phyloP scores from a whole-genome alignment of 2,888 invertebrate species.

The Strigamia maritima region DNA sequence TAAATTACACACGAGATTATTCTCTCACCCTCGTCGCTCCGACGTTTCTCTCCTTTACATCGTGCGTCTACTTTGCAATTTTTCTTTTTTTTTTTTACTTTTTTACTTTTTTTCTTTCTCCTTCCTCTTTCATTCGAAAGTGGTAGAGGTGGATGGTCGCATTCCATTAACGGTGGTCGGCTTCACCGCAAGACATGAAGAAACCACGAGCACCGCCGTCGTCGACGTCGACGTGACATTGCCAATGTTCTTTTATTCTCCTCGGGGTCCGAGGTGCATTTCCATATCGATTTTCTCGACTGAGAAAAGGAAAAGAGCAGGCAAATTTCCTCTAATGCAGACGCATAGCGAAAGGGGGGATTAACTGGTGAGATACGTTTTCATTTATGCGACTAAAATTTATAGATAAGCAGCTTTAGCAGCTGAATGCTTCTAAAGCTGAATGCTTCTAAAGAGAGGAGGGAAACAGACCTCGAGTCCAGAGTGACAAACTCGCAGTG shows the following conservation, averaged over 20 bases:
- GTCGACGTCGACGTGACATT: conserved; percentile 23
- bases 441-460: not conserved
- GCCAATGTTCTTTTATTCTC: conserved; percentile 23
- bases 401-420: conserved; percentile 11
- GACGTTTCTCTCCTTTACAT: not conserved
- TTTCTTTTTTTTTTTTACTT: not conserved
- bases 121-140: not conserved
- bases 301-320: not conserved
- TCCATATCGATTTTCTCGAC: conserved; percentile 5
- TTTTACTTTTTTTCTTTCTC: not conserved
- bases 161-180: conserved; percentile 19
- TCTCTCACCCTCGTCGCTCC: not conserved
- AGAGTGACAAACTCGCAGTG: not conserved
- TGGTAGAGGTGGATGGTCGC: conserved; percentile 7
- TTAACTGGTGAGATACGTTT: conserved; percentile 23
- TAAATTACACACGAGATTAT: conserved; percentile 16
- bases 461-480: not conserved
- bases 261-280: conserved; percentile 23
- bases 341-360: conserved; percentile 7
- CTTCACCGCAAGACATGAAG: conserved; percentile 16
- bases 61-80: conserved; percentile 14
- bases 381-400: conserved; percentile 17
- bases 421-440: not conserved
- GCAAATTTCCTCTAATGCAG: conserved; percentile 23
- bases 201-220: conserved; percentile 16